Conservation (phyloP, 2,888 invertebrate species). For the Kuschelorhynchus macadamiae region DNA sequence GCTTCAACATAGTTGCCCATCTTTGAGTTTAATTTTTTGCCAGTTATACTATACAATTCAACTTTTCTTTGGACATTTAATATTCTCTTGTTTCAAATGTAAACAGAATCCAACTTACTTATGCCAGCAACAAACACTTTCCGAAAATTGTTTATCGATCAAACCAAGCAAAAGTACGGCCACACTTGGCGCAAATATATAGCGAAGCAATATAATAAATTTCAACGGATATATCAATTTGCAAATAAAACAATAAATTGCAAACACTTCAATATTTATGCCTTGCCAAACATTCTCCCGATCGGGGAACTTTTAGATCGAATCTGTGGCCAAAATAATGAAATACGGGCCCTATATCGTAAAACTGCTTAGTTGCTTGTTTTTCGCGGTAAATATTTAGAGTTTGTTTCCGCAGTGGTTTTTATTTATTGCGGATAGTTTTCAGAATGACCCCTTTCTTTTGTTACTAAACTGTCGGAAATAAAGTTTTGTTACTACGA, state of each 20-base stretch:
- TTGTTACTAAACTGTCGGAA: no score
- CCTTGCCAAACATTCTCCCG: conserved; percentile 31
- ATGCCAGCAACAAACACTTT: not conserved
- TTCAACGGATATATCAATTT: conserved; percentile 26
- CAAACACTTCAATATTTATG: conserved; percentile 39
- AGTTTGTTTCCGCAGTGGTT: conserved; percentile 10
- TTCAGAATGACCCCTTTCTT: not conserved
- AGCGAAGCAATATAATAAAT: conserved; percentile 16
- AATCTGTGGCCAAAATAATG: conserved; percentile 33
- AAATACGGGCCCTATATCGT: conserved; percentile 33
- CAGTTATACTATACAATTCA: no score
- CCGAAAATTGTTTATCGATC: conserved; percentile 2
- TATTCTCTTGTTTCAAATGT: no score
- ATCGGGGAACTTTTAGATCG: conserved; percentile 25
- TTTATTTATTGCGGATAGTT: conserved; percentile 21
- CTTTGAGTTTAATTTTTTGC: not conserved
- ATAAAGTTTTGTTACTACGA: no score
- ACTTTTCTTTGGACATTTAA: no score
- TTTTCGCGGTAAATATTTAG: conserved; percentile 30
- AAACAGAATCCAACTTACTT: conserved; percentile 5
- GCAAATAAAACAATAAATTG: conserved; percentile 41
- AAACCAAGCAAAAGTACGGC: conserved; percentile 9
- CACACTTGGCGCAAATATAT: not conserved
- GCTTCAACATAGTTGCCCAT: no score
- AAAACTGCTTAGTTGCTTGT: conserved; percentile 23